phyloP scores from a whole-genome alignment of 2,113 vertebrate species.

The Catharus bicknelli region DNA sequence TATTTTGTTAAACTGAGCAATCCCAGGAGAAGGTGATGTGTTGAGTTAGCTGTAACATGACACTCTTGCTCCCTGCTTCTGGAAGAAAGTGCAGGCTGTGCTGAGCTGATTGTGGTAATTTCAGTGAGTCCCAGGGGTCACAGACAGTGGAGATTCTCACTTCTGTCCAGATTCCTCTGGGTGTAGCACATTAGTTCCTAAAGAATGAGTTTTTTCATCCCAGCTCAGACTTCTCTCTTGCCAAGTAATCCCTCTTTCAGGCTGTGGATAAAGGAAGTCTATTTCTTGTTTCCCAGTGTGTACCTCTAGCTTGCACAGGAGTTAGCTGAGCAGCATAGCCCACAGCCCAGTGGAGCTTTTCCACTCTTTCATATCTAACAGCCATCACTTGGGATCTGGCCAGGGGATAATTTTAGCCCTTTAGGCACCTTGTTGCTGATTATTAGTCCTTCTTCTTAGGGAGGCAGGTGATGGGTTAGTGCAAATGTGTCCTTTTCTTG shows the following conservation, averaged over 20 bases:
- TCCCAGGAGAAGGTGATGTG: neutral
- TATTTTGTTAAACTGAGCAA: neutral
- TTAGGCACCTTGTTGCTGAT: neutral
- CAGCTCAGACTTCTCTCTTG: neutral
- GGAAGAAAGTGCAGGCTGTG: neutral
- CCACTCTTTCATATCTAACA: neutral
- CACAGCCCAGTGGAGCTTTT: neutral
- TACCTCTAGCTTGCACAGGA: rapidly evolving
- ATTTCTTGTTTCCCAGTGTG: neutral
- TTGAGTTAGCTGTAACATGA: neutral
- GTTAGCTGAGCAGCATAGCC: neutral
- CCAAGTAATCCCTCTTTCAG: neutral
- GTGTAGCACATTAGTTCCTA: neutral
- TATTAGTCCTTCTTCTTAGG: neutral
- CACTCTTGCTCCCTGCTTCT: neutral
- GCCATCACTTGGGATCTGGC: neutral
- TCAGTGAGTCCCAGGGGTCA: rapidly evolving
- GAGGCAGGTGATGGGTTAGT: neutral
- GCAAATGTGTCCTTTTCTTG: neutral
- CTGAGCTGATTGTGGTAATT: neutral
- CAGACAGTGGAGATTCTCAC: neutral
- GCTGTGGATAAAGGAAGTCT: neutral
- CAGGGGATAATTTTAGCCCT: neutral
- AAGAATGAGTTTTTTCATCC: neutral
- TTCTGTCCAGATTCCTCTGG: neutral